phyloP scores from a whole-genome alignment of 2,888 invertebrate genomes.

The Trichopoda pennipes region DNA sequence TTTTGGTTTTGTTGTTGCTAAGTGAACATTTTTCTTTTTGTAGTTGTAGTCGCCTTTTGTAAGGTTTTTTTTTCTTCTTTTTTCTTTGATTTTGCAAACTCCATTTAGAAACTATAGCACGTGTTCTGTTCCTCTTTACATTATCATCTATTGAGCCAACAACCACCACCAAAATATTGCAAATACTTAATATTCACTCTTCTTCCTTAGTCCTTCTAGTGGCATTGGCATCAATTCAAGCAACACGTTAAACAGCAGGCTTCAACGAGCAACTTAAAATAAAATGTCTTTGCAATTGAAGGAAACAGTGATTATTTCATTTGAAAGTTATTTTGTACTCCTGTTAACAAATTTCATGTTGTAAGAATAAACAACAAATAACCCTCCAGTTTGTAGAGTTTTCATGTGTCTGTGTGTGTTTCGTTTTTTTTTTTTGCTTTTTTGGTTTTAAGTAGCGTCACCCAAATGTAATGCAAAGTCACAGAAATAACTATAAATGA shows the following conservation, averaged over 20 bases:
- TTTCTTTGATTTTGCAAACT: conserved; percentile 24
- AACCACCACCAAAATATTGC: conserved; percentile 54
- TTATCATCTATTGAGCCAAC: conserved; percentile 18
- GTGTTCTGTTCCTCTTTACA: conserved; percentile 48
- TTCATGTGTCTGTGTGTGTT: background rate
- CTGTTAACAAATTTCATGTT: conserved; percentile 11
- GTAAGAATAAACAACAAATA: conserved; percentile 10
- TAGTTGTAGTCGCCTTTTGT: conserved; percentile 12
- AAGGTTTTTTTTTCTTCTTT: background rate
- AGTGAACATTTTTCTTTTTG: conserved; percentile 8
- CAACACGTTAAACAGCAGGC: conserved; percentile 63
- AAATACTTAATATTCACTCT: background rate
- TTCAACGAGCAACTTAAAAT: conserved; percentile 36
- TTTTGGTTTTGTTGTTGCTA: conserved; percentile 45
- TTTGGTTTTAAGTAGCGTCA: conserved; percentile 33
- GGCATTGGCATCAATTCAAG: conserved; percentile 63
- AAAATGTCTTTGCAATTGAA: conserved; percentile 35
- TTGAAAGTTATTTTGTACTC: conserved; percentile 21
- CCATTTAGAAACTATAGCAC: conserved; percentile 53
- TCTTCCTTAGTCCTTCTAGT: conserved; percentile 1
- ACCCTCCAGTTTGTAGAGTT: conserved; percentile 16
- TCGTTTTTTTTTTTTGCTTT: conserved; percentile 16
- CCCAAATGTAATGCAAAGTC: conserved; percentile 59
- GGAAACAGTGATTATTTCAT: conserved; percentile 54
- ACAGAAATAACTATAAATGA: conserved; percentile 36